These are phyloP conservation scores for Hippocampus abdominalis DNA, from an alignment of 2,113 vertebrate species.

Conservation along the genomic window DNA sequence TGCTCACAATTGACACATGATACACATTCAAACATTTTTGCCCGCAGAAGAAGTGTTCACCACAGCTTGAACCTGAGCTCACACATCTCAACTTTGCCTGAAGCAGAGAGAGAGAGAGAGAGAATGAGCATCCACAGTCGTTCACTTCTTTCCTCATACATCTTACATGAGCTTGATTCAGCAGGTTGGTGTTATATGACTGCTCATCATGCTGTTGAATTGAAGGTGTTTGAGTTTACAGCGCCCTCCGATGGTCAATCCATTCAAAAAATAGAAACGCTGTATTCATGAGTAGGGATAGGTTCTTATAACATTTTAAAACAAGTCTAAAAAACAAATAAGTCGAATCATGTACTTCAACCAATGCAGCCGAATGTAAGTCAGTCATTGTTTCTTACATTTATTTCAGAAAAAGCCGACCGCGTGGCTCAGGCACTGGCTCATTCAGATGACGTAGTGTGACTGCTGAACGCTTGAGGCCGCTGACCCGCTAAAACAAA, in stretches of 20 bases:
- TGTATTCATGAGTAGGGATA: background rate
- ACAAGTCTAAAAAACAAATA: no score
- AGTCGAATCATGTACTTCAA: no score
- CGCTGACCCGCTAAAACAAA: no score
- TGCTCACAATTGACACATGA: background rate
- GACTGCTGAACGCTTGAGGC: no score
- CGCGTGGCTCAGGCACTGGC: no score
- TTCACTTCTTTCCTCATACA: conserved; percentile 30
- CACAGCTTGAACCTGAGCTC: conserved; percentile 21
- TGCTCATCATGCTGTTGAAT: conserved; percentile 23
- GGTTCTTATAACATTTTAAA: no score
- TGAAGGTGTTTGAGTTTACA: background rate
- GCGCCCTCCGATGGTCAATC: conserved; percentile 26
- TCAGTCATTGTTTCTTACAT: no score
- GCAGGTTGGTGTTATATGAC: background rate
- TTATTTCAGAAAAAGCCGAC: no score
- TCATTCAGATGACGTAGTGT: no score
- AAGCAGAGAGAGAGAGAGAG: conserved; percentile 13
- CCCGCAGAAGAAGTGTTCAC: background rate
- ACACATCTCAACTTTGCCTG: conserved; percentile 37
- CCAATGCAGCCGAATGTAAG: no score
- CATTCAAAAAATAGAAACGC: background rate
- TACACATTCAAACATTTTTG: conserved; percentile 10
- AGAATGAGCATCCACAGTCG: conserved; percentile 35
- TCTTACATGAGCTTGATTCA: conserved; percentile 9